phyloP scores from a whole-genome alignment of 2,113 vertebrate species.

The Onychorhynchus coronatus region DNA sequence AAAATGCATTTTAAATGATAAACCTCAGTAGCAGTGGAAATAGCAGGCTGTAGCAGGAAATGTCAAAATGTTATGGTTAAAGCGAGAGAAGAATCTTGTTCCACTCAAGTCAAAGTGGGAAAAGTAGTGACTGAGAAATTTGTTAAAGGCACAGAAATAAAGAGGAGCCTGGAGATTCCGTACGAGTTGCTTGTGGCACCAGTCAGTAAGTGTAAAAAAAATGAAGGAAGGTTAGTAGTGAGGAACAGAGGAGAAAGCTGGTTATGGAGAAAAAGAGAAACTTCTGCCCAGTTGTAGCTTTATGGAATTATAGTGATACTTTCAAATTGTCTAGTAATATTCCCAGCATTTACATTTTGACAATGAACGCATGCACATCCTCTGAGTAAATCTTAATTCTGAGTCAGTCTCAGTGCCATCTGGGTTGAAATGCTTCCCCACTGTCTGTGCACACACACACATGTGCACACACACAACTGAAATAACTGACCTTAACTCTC shows the following conservation, averaged over 20 bases:
- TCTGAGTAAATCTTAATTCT: not conserved
- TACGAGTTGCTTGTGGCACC: not conserved
- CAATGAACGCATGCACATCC: not conserved
- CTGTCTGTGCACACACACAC: not conserved
- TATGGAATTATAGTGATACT: not conserved
- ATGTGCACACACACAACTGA: not conserved
- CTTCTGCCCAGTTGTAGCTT: not conserved
- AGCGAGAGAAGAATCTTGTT: not conserved
- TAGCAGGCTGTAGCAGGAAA: not conserved
- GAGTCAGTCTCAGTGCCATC: not conserved
- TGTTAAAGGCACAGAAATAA: not conserved
- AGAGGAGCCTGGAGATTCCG: not conserved
- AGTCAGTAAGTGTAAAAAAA: not conserved
- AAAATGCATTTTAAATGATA: not conserved
- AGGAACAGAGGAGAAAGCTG: not conserved
- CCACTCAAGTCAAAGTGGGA: not conserved
- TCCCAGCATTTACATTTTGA: not conserved
- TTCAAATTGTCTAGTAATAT: not conserved
- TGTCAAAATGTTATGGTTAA: not conserved
- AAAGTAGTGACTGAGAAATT: not conserved
- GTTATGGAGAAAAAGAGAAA: not conserved
- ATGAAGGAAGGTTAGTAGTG: not conserved
- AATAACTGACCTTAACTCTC: not conserved
- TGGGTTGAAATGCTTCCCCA: not conserved
- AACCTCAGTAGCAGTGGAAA: not conserved